Percentiles rank a stretch among this genome's conserved stretches.
phyloP scores from a whole-genome alignment of 2,113 vertebrate genomes.

The Entosphenus tridentatus region DNA sequence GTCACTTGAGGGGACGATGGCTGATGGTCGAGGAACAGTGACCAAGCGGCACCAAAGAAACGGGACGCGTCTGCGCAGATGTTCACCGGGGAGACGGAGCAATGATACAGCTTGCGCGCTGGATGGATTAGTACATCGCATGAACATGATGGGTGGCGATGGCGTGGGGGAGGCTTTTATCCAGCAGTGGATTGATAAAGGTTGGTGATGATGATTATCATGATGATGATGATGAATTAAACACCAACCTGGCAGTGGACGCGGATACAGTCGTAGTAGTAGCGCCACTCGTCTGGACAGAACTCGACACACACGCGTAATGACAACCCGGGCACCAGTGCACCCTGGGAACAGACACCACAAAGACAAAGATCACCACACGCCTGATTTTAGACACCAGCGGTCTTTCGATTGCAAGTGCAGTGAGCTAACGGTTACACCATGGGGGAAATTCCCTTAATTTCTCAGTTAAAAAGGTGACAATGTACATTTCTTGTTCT shows the following conservation, averaged over 20 bases:
- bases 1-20: no score
- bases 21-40: no score
- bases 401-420: neutral
- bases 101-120: neutral
- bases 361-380: neutral
- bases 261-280: slow-evolving; percentile 68
- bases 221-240: slow-evolving; percentile 1
- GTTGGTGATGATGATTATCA: slow-evolving; percentile 6
- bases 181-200: neutral
- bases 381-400: neutral
- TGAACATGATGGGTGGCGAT: neutral
- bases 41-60: neutral
- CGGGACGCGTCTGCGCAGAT: neutral
- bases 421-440: neutral
- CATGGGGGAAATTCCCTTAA: neutral
- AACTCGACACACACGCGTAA: slow-evolving; percentile 38
- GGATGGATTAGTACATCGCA: neutral
- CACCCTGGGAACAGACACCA: slow-evolving; percentile 24
- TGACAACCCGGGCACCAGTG: slow-evolving; percentile 53
- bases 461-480: neutral
- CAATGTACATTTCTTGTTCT: neutral
- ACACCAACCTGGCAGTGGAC: slow-evolving; percentile 53
- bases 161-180: neutral
- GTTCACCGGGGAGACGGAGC: neutral
- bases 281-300: slow-evolving; percentile 58